Evolutionary conservation across 2,888 invertebrate species (phyloP), one percentile per base, ranked within the genome.

Genomic region (Rhodophaea formosa): DNA sequence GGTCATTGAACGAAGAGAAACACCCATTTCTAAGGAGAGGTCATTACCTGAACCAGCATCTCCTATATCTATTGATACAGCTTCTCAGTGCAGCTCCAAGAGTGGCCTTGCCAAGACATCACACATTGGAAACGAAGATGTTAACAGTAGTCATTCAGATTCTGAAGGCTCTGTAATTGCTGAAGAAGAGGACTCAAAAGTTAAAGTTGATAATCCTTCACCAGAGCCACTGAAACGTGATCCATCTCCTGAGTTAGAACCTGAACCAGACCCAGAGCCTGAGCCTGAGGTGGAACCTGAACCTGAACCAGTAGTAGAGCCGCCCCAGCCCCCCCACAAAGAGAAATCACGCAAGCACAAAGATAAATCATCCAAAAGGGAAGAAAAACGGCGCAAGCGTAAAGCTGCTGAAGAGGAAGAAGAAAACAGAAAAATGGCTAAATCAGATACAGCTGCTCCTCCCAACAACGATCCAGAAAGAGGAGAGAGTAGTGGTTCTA

Each of bases 301-400:
- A 58, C 74, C 79, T 29, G 84, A 82, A 59, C 80, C 80, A 7
- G 64, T 83, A 29, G 78, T 77, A 6, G 88, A 88, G 53, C 72
- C 71, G 8, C 83, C 83, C 8, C 23, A 23, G 23, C 80, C 80
- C 29, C 79, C 81, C 35, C 86, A 75, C 66, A 92, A 81, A 71
- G 92, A 76, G 67, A 92, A 90, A 73, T 81, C 86, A 32, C 91
- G 90, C 61, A 92, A 91, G 67, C 92, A 92, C 65, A 88, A 92
- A 73, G 92, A 93, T 62, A 92, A 93, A 81, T 82, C 90, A 62
- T 87, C 92, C 53, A 86, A 89, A 53, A 92, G 93, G 47, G 94
- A 94, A 64, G 94, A 94, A 62, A 93, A 93, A 65, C 92, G 93
- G 44, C 94, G 94, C 65, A 93, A 94, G 73, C 88, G 94, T 56